Conservation (phyloP, 2,113 vertebrate species). For the Zonotrichia leucophrys region DNA sequence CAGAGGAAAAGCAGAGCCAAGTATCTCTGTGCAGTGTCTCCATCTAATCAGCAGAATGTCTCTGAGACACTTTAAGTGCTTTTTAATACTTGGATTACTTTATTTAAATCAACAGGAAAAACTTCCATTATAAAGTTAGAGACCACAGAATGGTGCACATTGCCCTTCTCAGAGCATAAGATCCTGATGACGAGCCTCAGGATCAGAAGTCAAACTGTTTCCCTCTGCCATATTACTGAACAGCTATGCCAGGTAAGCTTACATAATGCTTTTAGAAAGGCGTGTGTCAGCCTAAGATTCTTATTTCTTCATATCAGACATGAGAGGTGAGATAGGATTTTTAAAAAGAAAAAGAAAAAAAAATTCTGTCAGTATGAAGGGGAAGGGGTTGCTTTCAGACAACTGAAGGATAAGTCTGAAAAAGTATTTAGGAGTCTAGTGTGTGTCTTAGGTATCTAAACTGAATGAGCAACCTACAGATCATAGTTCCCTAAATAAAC, state of each 20-base stretch:
- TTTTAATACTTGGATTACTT: background rate
- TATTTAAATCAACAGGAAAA: background rate
- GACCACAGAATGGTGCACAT: background rate
- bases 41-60: background rate
- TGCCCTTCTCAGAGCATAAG: background rate
- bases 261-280: background rate
- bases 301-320: background rate
- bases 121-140: background rate
- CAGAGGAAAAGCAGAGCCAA: background rate
- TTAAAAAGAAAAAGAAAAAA: background rate
- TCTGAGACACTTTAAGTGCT: background rate
- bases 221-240: background rate
- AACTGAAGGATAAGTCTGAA: background rate
- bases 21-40: background rate
- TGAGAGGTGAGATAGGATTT: background rate
- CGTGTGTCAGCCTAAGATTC: background rate
- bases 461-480: background rate
- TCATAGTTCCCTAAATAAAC: background rate
- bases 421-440: background rate
- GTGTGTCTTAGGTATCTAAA: background rate
- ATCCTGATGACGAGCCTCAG: background rate
- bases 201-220: background rate
- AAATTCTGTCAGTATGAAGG: background rate
- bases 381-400: background rate
- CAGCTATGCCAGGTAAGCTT: background rate